These are phyloP conservation scores for Aphaenogaster ashmeadi DNA, from an alignment of 1,140 invertebrate genomes.

Conservation along the genomic window DNA sequence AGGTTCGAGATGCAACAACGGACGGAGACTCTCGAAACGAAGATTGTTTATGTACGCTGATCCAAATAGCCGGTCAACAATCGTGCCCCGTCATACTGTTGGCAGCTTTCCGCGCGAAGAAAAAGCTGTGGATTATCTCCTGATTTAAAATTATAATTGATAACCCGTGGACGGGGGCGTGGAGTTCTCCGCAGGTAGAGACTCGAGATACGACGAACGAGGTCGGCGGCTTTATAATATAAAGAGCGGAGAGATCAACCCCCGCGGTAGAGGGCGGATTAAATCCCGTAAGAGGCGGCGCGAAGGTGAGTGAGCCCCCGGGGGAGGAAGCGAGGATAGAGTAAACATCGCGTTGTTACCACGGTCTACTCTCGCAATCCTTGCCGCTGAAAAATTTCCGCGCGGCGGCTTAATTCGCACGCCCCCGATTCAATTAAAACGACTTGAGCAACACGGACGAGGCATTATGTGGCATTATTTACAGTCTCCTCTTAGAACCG, in stretches of 20 bases:
- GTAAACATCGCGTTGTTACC: constrained; percentile 54
- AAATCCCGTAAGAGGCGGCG: constrained; percentile 53
- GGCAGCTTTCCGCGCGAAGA: constrained; percentile 56
- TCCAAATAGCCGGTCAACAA: constrained; percentile 62
- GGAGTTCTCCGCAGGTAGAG: constrained; percentile 1
- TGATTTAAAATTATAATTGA: constrained; percentile 73
- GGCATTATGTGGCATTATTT: constrained; percentile 15
- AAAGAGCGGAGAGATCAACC: constrained; percentile 54
- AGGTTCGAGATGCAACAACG: neutral
- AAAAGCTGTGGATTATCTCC: constrained; percentile 58
- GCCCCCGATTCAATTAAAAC: constrained; percentile 47
- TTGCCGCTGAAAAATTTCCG: constrained; percentile 32
- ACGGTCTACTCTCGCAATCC: constrained; percentile 26
- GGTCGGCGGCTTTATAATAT: constrained; percentile 56
- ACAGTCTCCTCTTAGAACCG: neutral
- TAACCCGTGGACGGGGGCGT: constrained; percentile 37
- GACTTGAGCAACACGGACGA: constrained; percentile 39
- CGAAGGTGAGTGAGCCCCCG: constrained; percentile 22
- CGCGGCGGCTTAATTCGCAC: neutral
- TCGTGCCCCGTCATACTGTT: constrained; percentile 60
- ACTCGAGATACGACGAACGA: neutral
- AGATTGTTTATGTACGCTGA: constrained; percentile 67
- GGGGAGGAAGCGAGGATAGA: constrained; percentile 25
- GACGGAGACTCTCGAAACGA: neutral
- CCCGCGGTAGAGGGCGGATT: constrained; percentile 35